Evolutionary conservation across 2,797 vertebrate species (phyloP).

Genomic region (Peromyscus nudipes): DNA sequence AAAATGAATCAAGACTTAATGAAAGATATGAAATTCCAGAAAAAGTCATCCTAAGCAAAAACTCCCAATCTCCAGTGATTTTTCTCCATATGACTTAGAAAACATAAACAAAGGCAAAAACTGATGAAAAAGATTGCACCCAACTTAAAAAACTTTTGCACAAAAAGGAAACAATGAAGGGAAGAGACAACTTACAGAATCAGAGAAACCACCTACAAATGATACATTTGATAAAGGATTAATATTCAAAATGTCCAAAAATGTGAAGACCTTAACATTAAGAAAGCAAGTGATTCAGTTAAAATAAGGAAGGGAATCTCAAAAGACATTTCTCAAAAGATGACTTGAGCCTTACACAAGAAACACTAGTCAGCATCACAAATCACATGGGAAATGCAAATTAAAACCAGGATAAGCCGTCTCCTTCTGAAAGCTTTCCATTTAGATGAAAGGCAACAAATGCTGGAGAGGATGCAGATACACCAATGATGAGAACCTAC

Average conservation of each 20-base stretch:
- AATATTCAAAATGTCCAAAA: neutral
- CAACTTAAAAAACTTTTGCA: neutral
- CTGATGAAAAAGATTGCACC: neutral
- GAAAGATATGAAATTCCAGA: neutral
- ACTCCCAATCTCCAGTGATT: neutral
- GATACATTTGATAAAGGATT: neutral
- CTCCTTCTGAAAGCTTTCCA: neutral
- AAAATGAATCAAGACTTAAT: neutral
- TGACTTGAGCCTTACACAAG: neutral
- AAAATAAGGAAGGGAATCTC: neutral
- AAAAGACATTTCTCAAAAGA: neutral
- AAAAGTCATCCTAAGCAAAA: neutral
- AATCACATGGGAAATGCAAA: neutral
- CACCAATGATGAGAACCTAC: neutral
- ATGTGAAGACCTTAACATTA: neutral
- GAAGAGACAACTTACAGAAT: neutral
- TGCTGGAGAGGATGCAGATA: neutral
- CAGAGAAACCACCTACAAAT: neutral
- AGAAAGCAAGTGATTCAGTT: neutral
- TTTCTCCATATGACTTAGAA: neutral
- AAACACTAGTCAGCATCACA: neutral
- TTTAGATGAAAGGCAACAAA: neutral
- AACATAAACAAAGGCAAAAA: neutral
- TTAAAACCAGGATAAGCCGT: neutral
- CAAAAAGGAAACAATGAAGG: neutral